Evolutionary conservation across 2,797 vertebrate species (phyloP), one percentile per base, ranked within the genome.

Genomic region (Acrossocheilus fasciatus): DNA sequence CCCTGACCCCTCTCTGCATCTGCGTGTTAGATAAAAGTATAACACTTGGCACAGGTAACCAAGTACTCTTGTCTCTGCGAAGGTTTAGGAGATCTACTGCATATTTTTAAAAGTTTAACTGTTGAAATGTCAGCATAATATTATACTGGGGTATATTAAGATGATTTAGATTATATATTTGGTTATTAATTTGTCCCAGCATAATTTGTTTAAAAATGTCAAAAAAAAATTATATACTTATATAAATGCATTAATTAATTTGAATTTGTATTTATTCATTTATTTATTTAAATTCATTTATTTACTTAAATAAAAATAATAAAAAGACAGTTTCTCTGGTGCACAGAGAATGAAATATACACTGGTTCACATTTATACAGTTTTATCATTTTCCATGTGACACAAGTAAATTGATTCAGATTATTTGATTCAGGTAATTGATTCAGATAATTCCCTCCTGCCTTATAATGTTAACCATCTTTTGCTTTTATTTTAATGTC

Each of bases 1-100:
- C 30, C 7, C 18, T 66, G 72, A 76, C 82, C 57, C 6, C 20
- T 76, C 82, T 83, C 20, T 83, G 69, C 12, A 36, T 70, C 66
- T 73, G 5, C 11, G 11, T 62, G 20, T 83, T 75, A 83, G 57
- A 36, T 50, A 83, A 75, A 20, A 75, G 26, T 47, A 66, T 50
- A 14, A 39, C 18, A 50, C 8, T 52, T 81, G 80, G 11, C 18
- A 52, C 6, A 12, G 4, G 68, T 15, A n/a, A 57, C n/a, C 50
- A 57, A 43, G 17, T 14, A 47, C 41, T 36, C 54, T n/a, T 75
- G 70, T 39, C n/a, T 74, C 20, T 47, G 41, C 5, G 5, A 15
- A 36, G 14, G 2, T 14, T 26, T 62, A 50, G 68, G n/a, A 43
- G 41, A 20, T n/a, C 18, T 47, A 4, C 41, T 62, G 18, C 57